A percentile compares a stretch with the other conserved stretches of the same genome.
These are phyloP conservation scores for Emmelina monodactyla DNA, from an alignment of 2,888 invertebrate genomes.

Conservation along the genomic window DNA sequence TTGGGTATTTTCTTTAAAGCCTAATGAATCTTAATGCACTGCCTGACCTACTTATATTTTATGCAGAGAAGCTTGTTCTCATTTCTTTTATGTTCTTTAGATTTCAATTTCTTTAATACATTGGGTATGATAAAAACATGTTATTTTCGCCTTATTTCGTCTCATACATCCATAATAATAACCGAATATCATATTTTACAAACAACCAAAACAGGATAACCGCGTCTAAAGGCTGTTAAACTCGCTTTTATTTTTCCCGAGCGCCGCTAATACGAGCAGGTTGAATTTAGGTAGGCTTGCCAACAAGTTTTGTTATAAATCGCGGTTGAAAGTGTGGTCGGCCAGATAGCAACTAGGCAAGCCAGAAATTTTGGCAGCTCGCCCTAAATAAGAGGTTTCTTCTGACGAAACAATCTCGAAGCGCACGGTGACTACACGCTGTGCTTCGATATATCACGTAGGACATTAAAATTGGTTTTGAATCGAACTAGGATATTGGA, in stretches of 20 bases:
- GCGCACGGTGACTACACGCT: conserved; percentile 3
- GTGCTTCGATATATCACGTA: conserved; percentile 2
- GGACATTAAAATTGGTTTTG: conserved; percentile 4
- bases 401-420: conserved; percentile 6
- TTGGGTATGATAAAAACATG: no score
- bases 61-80: no score
- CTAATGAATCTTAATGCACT: no score
- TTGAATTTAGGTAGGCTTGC: conserved; percentile 27
- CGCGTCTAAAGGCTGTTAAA: conserved; percentile 9
- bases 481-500: no score
- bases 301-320: conserved; percentile 38
- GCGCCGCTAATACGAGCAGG: conserved; percentile 21
- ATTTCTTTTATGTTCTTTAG: no score
- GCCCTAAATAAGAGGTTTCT: conserved; percentile 13
- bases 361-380: conserved; percentile 26
- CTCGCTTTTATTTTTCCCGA: conserved; percentile 11
- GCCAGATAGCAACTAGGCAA: conserved; percentile 19
- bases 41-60: no score
- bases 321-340: conserved; percentile 24
- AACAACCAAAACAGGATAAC: no score
- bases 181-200: no score
- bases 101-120: no score
- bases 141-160: no score
- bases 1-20: no score
- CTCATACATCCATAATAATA: no score